phyloP scores from a whole-genome alignment of 2,113 vertebrate species.

The Sphyrna mokarran region DNA sequence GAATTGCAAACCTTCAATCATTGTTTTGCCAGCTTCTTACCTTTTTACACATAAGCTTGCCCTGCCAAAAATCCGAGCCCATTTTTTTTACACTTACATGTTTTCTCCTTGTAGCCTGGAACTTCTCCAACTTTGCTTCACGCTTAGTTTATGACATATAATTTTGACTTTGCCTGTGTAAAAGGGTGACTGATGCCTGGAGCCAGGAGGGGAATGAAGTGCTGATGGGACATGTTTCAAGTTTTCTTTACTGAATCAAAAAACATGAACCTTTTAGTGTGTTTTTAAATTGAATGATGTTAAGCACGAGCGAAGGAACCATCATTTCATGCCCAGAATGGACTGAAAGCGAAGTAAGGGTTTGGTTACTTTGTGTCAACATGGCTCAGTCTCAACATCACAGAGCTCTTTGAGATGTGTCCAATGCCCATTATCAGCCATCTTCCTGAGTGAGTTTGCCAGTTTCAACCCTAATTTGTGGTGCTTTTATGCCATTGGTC shows the following conservation, averaged over 20 bases:
- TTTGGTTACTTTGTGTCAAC: background rate
- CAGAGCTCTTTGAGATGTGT: background rate
- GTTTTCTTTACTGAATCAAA: conserved; percentile 4
- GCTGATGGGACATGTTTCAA: conserved; percentile 16
- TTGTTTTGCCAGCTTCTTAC: background rate
- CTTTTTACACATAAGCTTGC: background rate
- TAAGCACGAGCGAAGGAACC: background rate
- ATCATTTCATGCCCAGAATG: background rate
- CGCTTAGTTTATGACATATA: background rate
- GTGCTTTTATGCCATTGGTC: background rate
- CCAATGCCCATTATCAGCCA: background rate
- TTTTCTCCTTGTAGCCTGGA: conserved; percentile 5
- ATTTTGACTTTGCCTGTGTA: conserved; percentile 9
- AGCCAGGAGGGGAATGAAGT: background rate
- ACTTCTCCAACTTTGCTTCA: conserved; percentile 17
- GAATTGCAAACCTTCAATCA: background rate
- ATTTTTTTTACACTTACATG: conserved; percentile 20
- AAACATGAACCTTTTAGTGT: background rate
- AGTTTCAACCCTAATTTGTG: background rate
- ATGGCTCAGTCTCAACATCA: background rate
- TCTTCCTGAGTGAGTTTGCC: background rate
- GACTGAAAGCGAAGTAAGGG: background rate
- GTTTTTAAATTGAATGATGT: background rate
- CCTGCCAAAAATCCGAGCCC: background rate
- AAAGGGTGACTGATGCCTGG: background rate